phyloP scores from a whole-genome alignment of 2,888 invertebrate species.

The Sesia bembeciformis region DNA sequence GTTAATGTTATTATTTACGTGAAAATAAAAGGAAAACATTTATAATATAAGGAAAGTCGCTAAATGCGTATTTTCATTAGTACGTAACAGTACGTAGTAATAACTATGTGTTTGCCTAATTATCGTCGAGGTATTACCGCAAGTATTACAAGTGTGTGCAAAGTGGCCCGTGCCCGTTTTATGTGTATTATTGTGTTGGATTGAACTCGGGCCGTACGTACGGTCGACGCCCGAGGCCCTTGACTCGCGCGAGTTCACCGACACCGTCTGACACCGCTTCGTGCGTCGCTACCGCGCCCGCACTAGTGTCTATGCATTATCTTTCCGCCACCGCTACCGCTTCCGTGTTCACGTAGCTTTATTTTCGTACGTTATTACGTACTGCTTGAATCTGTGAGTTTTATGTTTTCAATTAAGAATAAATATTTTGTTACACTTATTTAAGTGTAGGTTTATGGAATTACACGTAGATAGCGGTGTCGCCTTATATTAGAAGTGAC shows the following conservation, averaged over 20 bases:
- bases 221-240: constrained; percentile 73
- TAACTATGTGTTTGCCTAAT: too few relatives aligned
- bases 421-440: not conserved
- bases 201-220: constrained; percentile 42
- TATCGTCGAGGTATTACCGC: too few relatives aligned
- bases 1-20: too few relatives aligned
- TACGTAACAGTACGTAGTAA: too few relatives aligned
- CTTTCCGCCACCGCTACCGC: constrained; percentile 2
- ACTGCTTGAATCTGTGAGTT: too few relatives aligned
- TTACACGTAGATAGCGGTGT: too few relatives aligned
- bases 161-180: not conserved
- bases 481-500: too few relatives aligned
- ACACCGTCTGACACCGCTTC: constrained; percentile 44
- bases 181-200: constrained; percentile 8
- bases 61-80: too few relatives aligned
- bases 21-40: too few relatives aligned
- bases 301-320: not conserved
- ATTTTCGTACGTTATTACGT: not conserved
- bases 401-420: not conserved
- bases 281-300: constrained; percentile 9
- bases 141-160: too few relatives aligned
- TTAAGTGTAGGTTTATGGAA: not conserved
- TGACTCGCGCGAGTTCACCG: constrained; percentile 67
- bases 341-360: not conserved
- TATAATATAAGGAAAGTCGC: too few relatives aligned